A percentile compares a stretch with the other conserved stretches of the same genome.
phyloP scores from a whole-genome alignment of 1,140 invertebrate genomes.

The Megathymus violae region DNA sequence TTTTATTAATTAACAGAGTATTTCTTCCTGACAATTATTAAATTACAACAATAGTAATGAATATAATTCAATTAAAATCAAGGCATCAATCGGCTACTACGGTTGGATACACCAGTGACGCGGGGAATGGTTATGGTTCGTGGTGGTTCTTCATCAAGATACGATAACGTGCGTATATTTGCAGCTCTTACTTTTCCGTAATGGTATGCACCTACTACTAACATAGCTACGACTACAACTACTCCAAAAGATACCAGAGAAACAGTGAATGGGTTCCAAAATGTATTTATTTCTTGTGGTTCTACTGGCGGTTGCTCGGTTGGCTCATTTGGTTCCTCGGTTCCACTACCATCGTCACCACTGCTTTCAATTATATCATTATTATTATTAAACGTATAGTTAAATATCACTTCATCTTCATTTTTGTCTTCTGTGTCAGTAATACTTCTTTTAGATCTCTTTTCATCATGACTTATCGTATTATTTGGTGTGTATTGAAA shows the following conservation, averaged over 20 bases:
- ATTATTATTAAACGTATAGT: no score
- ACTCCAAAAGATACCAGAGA: constrained; percentile 42
- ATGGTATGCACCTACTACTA: constrained; percentile 44
- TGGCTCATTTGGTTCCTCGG: constrained; percentile 10
- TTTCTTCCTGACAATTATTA: no score
- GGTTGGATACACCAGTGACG: constrained; percentile 33
- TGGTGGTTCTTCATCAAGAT: constrained; percentile 36
- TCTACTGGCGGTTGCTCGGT: constrained; percentile 7
- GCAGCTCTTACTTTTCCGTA: constrained; percentile 41
- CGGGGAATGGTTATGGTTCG: constrained; percentile 47
- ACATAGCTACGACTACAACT: constrained; percentile 24
- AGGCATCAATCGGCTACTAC: background rate
- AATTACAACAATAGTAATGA: no score
- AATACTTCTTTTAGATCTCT: constrained; percentile 1
- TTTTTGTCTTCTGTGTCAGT: background rate
- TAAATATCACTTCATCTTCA: constrained; percentile 20
- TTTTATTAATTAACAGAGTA: no score
- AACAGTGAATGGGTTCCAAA: constrained; percentile 53
- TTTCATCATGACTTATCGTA: background rate
- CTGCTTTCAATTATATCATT: background rate
- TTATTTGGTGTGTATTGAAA: constrained; percentile 17
- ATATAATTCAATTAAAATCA: no score
- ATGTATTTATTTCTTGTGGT: constrained; percentile 10
- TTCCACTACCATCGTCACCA: background rate
- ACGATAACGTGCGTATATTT: constrained; percentile 13